phyloP scores from a whole-genome alignment of 2,888 invertebrate genomes.

The Meliscaeva auricollis region DNA sequence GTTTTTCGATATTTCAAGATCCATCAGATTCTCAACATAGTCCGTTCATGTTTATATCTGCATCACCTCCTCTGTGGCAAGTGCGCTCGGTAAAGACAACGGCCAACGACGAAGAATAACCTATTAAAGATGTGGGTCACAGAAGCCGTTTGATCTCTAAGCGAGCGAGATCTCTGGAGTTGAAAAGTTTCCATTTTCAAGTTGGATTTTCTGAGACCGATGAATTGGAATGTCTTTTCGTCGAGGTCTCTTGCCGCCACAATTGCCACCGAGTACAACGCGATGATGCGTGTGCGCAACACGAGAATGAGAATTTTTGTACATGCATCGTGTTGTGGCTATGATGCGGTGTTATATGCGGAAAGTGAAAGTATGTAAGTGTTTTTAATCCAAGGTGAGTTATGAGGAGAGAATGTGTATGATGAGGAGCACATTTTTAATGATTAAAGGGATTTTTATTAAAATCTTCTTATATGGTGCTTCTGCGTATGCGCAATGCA shows the following conservation, averaged over 20 bases:
- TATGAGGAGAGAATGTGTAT: conserved; percentile 45
- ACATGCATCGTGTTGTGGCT: neutral
- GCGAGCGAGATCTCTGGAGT: neutral
- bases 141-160: conserved; percentile 58
- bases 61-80: conserved; percentile 25
- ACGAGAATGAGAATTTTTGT: conserved; percentile 45
- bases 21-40: conserved; percentile 46
- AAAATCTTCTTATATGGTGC: conserved; percentile 20
- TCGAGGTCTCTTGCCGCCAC: conserved; percentile 18
- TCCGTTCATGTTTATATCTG: conserved; percentile 50
- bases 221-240: conserved; percentile 41
- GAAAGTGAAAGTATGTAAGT: conserved; percentile 70
- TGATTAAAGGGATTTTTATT: conserved; percentile 58
- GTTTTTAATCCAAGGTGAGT: conserved; percentile 47
- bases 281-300: conserved; percentile 7
- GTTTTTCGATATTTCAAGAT: conserved; percentile 54
- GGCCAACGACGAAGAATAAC: conserved; percentile 53
- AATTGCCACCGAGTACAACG: neutral
- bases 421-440: conserved; percentile 50
- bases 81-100: neutral
- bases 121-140: conserved; percentile 73
- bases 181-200: conserved; percentile 66
- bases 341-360: conserved; percentile 2
- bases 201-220: conserved; percentile 17
- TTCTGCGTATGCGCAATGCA: neutral